Evolutionary conservation across 2,888 invertebrate genomes (phyloP).

Genomic region (Schrankia costaestrigalis): DNA sequence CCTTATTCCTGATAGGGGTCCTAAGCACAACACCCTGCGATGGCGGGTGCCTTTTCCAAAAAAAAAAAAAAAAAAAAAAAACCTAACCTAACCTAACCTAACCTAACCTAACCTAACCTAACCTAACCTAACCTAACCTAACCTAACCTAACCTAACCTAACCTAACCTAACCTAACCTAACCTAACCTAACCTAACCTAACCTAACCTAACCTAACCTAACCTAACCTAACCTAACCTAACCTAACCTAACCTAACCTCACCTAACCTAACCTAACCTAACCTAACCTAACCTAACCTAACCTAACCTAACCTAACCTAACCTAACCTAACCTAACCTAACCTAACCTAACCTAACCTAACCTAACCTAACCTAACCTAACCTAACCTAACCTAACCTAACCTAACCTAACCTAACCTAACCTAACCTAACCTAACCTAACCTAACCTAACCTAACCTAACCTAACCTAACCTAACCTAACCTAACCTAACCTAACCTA

Average conservation of each 20-base stretch:
- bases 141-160: too few species aligned
- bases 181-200: too few species aligned
- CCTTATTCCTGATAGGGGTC: too few species aligned
- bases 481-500: slow-evolving; percentile 19
- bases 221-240: too few species aligned
- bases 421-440: slow-evolving; percentile 27
- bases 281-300: slow-evolving; percentile 22
- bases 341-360: slow-evolving; percentile 27
- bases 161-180: too few species aligned
- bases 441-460: slow-evolving; percentile 16
- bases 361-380: slow-evolving; percentile 26
- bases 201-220: too few species aligned
- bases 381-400: slow-evolving; percentile 24
- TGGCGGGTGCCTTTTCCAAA: too few species aligned
- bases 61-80: too few species aligned
- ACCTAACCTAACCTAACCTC: slow-evolving; percentile 24
- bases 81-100: slow-evolving; percentile 29
- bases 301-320: too few species aligned
- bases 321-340: too few species aligned
- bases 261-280: slow-evolving; percentile 17
- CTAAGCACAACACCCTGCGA: too few species aligned
- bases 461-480: slow-evolving; percentile 15
- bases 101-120: slow-evolving; percentile 23
- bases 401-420: slow-evolving; percentile 27
- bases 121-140: too few species aligned